Evolutionary conservation across 1,140 invertebrate genomes (phyloP).

Genomic region (Cheumatopsyche charites): DNA sequence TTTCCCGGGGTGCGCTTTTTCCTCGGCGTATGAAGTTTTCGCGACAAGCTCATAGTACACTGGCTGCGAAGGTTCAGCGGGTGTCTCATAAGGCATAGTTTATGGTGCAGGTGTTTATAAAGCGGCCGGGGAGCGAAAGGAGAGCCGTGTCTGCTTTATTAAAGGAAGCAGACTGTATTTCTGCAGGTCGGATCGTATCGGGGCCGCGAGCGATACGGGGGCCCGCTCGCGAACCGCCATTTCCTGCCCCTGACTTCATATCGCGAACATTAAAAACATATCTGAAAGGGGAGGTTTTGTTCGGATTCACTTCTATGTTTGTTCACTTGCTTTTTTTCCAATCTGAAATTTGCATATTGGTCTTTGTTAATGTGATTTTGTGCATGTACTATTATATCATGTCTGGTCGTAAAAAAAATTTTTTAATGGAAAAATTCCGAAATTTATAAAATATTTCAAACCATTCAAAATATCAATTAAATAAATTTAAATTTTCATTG

Average conservation of each 20-base stretch:
- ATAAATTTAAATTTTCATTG: no score
- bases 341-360: no score
- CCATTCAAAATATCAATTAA: no score
- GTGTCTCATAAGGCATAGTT: slow-evolving; percentile 39
- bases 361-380: no score
- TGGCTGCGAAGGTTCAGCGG: background rate
- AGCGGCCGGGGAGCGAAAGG: slow-evolving; percentile 26
- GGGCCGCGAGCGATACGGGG: slow-evolving; percentile 3
- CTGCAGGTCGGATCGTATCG: slow-evolving; percentile 22
- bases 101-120: slow-evolving; percentile 33
- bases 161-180: slow-evolving; percentile 39
- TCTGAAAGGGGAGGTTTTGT: background rate
- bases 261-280: slow-evolving; percentile 23
- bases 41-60: background rate
- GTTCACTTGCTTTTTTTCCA: no score
- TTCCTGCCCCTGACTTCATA: slow-evolving; percentile 21
- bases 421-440: no score
- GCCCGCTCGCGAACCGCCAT: background rate
- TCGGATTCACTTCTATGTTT: no score
- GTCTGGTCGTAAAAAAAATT: no score
- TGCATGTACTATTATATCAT: no score
- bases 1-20: no score
- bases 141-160: slow-evolving; percentile 33
- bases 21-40: no score
- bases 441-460: no score